A percentile compares a stretch with the other conserved stretches of the same genome.
Evolutionary conservation across 2,888 invertebrate genomes (phyloP).

Genomic region (Eretmocerus hayati): DNA sequence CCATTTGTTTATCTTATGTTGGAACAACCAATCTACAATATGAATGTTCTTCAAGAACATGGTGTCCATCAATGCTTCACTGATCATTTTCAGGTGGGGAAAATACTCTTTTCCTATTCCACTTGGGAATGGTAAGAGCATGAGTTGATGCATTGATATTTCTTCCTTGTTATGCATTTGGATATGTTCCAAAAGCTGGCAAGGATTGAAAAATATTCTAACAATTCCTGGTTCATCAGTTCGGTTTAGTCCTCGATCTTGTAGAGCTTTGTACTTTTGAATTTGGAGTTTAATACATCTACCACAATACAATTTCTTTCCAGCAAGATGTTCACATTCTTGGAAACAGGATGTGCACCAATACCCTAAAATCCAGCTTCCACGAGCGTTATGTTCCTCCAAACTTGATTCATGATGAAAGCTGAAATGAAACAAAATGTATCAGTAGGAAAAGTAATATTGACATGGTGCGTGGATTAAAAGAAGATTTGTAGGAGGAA

Average conservation of each 20-base stretch:
- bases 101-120: slow-evolving; percentile 27
- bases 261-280: slow-evolving; percentile 31
- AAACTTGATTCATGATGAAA: slow-evolving; percentile 37
- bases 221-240: slow-evolving; percentile 30
- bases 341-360: slow-evolving; percentile 38
- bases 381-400: slow-evolving; percentile 35
- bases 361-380: slow-evolving; percentile 41
- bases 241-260: slow-evolving; percentile 28
- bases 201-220: slow-evolving; percentile 40
- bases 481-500: no score
- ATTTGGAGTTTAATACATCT: slow-evolving; percentile 24
- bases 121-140: slow-evolving; percentile 40
- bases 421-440: slow-evolving; percentile 32
- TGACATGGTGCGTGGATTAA: no score
- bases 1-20: slow-evolving; percentile 28
- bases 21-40: slow-evolving; percentile 37
- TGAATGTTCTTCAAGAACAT: slow-evolving; percentile 34
- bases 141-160: slow-evolving; percentile 36
- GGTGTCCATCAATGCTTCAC: slow-evolving; percentile 37
- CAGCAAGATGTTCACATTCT: slow-evolving; percentile 29
- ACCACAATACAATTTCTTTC: slow-evolving; percentile 21
- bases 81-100: slow-evolving; percentile 30
- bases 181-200: slow-evolving; percentile 39
- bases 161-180: slow-evolving; percentile 27
- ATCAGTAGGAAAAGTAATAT: no score